phyloP scores from a whole-genome alignment of 1,140 invertebrate species.

The Zaprionus taronus region DNA sequence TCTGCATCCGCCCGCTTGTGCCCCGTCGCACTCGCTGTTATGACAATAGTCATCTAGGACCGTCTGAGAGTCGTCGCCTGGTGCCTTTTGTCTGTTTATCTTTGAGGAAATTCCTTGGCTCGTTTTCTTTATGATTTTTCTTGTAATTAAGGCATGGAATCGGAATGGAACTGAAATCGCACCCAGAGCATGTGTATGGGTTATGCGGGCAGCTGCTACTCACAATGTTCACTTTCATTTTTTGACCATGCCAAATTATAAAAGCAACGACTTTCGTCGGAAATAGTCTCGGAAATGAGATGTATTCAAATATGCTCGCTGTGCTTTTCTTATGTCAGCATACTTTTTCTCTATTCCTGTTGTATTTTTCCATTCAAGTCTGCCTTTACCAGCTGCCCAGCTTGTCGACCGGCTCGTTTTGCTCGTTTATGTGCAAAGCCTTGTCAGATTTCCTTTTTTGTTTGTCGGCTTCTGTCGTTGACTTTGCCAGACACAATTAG shows the following conservation, averaged over 20 bases:
- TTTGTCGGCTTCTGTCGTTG: slow-evolving; percentile 45
- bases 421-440: slow-evolving; percentile 27
- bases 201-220: slow-evolving; percentile 10
- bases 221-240: slow-evolving; percentile 48
- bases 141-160: slow-evolving; percentile 71
- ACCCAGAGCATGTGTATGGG: slow-evolving; percentile 17
- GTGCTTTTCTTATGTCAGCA: slow-evolving; percentile 24
- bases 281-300: slow-evolving; percentile 55
- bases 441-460: slow-evolving; percentile 41
- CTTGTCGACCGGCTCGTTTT: neutral
- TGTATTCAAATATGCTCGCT: slow-evolving; percentile 52
- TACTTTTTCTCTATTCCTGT: slow-evolving; percentile 18
- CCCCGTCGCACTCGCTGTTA: slow-evolving; percentile 23
- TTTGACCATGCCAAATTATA: slow-evolving; percentile 50
- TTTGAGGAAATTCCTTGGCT: slow-evolving; percentile 68
- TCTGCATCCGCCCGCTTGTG: slow-evolving; percentile 45
- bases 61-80: slow-evolving; percentile 44
- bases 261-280: slow-evolving; percentile 59
- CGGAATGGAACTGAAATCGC: slow-evolving; percentile 34
- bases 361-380: slow-evolving; percentile 12
- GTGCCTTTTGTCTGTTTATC: slow-evolving; percentile 78
- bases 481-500: slow-evolving; percentile 58
- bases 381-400: neutral
- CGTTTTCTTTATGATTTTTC: slow-evolving; percentile 63
- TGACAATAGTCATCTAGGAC: slow-evolving; percentile 65